A percentile compares a stretch with the other conserved stretches of the same genome.
Evolutionary conservation across 1,140 invertebrate genomes (phyloP).

Genomic region (Diachasmimorpha longicaudata): DNA sequence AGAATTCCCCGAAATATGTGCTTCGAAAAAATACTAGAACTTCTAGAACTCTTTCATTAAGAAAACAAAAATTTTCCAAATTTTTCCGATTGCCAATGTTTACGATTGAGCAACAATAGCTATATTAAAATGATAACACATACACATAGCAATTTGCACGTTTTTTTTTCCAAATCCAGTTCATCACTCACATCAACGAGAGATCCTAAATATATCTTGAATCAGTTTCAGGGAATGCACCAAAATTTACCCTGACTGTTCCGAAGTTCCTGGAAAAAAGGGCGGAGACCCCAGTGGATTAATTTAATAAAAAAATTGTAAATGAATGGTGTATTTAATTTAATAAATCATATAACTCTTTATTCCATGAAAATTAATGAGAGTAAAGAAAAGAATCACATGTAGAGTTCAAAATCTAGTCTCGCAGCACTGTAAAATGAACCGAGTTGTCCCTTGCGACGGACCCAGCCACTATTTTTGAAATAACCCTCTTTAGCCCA

Average conservation of each 20-base stretch:
- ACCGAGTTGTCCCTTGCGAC: slow-evolving; percentile 76
- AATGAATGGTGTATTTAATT: neutral
- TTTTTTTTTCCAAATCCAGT: neutral
- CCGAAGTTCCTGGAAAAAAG: neutral
- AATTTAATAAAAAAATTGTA: neutral
- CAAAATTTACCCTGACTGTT: neutral
- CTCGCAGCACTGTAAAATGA: slow-evolving; percentile 88
- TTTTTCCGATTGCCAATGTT: too few relatives aligned
- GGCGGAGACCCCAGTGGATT: neutral
- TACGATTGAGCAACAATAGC: too few relatives aligned
- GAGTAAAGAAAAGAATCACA: slow-evolving; percentile 52
- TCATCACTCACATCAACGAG: neutral
- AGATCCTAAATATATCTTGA: too few relatives aligned
- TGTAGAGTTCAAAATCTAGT: slow-evolving; percentile 93
- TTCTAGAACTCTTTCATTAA: too few relatives aligned
- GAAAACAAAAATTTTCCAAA: too few relatives aligned
- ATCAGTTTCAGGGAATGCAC: neutral
- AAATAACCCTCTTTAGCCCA: slow-evolving; percentile 89
- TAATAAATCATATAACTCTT: neutral
- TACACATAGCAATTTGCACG: too few relatives aligned
- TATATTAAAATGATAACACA: too few relatives aligned
- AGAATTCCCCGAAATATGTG: too few relatives aligned
- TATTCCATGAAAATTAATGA: neutral
- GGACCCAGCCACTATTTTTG: slow-evolving; percentile 82
- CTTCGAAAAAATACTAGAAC: too few relatives aligned